Conservation (phyloP, 1,140 invertebrate genomes). For the Scylla paramamosain region DNA sequence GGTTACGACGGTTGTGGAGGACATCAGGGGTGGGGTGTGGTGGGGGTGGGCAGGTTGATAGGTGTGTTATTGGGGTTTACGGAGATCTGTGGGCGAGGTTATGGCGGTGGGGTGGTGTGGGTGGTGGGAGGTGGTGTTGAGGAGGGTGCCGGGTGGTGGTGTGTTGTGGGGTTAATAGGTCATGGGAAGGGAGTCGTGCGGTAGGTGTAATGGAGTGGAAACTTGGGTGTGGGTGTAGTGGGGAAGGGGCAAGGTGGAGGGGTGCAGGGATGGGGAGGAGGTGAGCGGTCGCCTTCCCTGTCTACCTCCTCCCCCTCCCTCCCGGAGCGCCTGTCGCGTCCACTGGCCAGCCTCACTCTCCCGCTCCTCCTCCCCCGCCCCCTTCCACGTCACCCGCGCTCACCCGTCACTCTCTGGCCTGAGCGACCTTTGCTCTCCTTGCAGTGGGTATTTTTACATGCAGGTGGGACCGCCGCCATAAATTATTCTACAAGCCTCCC, state of each 20-base stretch:
- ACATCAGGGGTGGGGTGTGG: no score
- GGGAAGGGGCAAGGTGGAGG: neutral
- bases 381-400: no score
- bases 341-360: no score
- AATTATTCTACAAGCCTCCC: constrained; percentile 35
- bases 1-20: neutral
- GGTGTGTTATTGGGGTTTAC: neutral
- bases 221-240: neutral
- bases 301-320: neutral
- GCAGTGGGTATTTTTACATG: constrained; percentile 47
- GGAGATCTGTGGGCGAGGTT: neutral
- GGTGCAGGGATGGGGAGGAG: neutral
- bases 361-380: no score
- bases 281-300: neutral
- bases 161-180: neutral
- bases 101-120: neutral
- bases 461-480: constrained; percentile 26
- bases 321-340: neutral
- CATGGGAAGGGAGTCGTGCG: constrained; percentile 7
- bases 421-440: neutral
- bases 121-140: neutral
- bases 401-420: no score
- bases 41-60: neutral
- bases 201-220: neutral
- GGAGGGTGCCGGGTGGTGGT: neutral